Evolutionary conservation across 2,888 invertebrate genomes (phyloP).

Genomic region (Heteromyza rotundicornis): DNA sequence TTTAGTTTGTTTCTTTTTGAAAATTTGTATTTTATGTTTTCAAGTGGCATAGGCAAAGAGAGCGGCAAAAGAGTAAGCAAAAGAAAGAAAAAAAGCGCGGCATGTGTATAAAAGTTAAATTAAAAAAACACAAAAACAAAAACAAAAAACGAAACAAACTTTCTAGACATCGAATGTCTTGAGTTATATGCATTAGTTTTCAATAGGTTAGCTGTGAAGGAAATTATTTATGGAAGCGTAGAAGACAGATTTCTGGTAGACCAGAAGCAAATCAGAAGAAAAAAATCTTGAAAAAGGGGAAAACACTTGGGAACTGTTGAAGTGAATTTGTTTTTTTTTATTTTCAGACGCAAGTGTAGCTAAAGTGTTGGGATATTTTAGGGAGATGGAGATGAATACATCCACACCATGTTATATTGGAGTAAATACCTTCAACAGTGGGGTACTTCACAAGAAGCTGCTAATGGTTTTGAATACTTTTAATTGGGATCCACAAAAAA

Average conservation of each 20-base stretch:
- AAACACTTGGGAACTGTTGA: neutral
- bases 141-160: too few relatives aligned
- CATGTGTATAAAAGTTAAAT: neutral
- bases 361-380: too few relatives aligned
- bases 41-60: conserved; percentile 40
- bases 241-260: neutral
- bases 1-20: conserved; percentile 28
- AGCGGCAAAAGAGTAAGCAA: conserved; percentile 36
- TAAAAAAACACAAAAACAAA: conserved; percentile 36
- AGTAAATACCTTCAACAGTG: too few relatives aligned
- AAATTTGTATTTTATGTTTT: conserved; percentile 15
- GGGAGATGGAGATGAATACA: too few relatives aligned
- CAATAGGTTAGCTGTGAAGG: neutral
- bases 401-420: too few relatives aligned
- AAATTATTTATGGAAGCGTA: conserved; percentile 1
- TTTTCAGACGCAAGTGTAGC: too few relatives aligned
- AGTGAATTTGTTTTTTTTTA: neutral
- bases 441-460: too few relatives aligned
- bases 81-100: neutral
- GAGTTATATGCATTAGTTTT: neutral
- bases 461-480: too few relatives aligned
- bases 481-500: too few relatives aligned
- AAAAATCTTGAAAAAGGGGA: neutral
- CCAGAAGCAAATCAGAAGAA: neutral
- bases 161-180: conserved; percentile 8